Evolutionary conservation across 2,888 invertebrate genomes (phyloP), one percentile per base, ranked within the genome.

Genomic region (Monoplex corrugatus): DNA sequence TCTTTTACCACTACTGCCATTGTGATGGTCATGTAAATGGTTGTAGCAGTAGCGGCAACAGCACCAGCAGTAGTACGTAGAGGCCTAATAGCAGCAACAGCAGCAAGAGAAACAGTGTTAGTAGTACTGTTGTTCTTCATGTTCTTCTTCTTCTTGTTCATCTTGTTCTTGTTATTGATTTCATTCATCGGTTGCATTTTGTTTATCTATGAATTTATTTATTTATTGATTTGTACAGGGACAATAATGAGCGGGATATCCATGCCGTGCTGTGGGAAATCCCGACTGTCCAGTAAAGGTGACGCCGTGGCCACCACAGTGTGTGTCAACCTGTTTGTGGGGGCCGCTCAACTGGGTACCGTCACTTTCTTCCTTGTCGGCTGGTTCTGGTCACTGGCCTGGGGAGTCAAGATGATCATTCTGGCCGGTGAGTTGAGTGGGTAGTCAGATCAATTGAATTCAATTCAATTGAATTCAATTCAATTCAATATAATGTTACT

Each of bases 351-450:
- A 96, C 97, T 98, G 94, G 98, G 99, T 96, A 99, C 99, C 43
- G 98, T 99, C 87, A 97, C 99, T 88, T 99, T 99, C 97, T 98
- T 99, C 95, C 97, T 98, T 87, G 98, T 96, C 78, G 96, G 99
- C 35, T 99, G 99, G 99, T 99, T 99, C 93, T 99, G 99, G 99
- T 98, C 98, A 90, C 98, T 99, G 92, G 98, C 98, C 97, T 99
- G 99, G 99, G 99, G 99, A 2, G 97, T 98, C 92, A 98, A 98
- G 94, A 98, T 99, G 97, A 96, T 99, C 91, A 97, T 97, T 95
- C 97, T 98, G 94, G 98, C 99, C 91, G 97, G 99, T 99, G 96
- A 97, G 98, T 45, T 5, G 1, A n/a, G n/a, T 43, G n/a, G 44
- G 83, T n/a, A 16, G 16, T 35, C 43, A 19, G 1, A 28, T 2